A percentile compares a stretch with the other conserved stretches of the same genome.
These are phyloP conservation scores for Cairina moschata DNA, from an alignment of 2,113 vertebrate genomes.

Conservation along the genomic window DNA sequence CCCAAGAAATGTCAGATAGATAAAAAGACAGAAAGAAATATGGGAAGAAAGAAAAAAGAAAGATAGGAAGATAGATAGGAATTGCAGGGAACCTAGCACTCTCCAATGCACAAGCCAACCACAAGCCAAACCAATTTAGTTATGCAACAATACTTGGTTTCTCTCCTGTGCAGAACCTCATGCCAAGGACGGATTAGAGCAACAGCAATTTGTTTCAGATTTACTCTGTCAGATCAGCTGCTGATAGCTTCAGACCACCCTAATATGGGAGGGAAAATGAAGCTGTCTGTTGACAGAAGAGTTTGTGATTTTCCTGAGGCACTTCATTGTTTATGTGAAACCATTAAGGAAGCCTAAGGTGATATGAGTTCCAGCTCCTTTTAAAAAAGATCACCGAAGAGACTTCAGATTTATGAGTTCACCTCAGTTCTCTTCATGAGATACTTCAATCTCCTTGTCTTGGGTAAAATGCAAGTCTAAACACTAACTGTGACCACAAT, in stretches of 20 bases:
- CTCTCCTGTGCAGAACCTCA: slow-evolving; percentile 46
- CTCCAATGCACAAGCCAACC: background rate
- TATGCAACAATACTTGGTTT: slow-evolving; percentile 44
- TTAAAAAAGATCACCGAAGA: slow-evolving; percentile 1
- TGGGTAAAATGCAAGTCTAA: background rate
- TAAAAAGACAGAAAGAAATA: background rate
- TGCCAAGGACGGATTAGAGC: slow-evolving; percentile 70
- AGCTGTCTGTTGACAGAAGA: slow-evolving; percentile 69
- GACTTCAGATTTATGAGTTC: background rate
- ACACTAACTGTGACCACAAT: background rate
- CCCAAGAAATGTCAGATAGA: background rate
- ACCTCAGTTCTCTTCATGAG: background rate
- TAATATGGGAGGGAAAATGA: slow-evolving; percentile 71
- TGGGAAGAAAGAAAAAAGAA: background rate
- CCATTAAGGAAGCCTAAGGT: background rate
- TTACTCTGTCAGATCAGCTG: slow-evolving; percentile 77
- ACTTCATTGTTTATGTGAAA: slow-evolving; percentile 57
- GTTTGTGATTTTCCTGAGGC: slow-evolving; percentile 67
- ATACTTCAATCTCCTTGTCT: background rate
- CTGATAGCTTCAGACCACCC: slow-evolving; percentile 75
- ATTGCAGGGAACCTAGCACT: background rate
- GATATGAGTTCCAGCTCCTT: background rate
- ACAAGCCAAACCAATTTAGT: slow-evolving; percentile 2
- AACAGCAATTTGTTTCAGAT: slow-evolving; percentile 82
- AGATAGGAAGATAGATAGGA: background rate